These are phyloP conservation scores for Ciona savignyi DNA, from an alignment of 23 tunicate species.

Conservation along the genomic window DNA sequence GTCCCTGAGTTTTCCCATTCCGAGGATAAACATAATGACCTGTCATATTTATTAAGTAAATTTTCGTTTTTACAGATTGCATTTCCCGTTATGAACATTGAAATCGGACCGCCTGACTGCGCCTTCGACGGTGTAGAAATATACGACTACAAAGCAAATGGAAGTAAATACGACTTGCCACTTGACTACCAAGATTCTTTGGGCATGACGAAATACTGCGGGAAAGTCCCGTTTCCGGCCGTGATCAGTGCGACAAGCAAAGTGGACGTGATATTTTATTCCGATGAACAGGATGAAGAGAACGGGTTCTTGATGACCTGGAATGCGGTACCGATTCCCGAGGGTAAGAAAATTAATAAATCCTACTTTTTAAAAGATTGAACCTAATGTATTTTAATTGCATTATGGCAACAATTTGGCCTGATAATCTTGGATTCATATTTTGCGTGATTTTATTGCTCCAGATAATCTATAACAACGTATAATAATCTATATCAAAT, in stretches of 20 bases:
- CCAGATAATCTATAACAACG: no score
- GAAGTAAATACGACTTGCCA: neutral
- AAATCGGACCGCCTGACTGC: conserved; percentile 39
- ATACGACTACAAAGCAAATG: conserved; percentile 13
- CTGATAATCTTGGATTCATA: no score
- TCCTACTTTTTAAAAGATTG: no score
- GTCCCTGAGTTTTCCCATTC: no score
- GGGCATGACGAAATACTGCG: conserved; percentile 51
- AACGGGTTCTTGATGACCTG: conserved; percentile 32
- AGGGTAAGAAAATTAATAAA: no score
- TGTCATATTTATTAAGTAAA: no score
- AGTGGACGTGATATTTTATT: conserved; percentile 43
- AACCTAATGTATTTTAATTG: no score
- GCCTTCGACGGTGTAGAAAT: conserved; percentile 58
- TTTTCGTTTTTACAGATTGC: no score
- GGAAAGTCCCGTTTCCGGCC: conserved; percentile 10
- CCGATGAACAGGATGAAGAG: conserved; percentile 34
- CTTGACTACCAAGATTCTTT: conserved; percentile 12
- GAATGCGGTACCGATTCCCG: conserved; percentile 15
- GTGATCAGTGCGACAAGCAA: conserved; percentile 34
- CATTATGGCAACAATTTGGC: no score
- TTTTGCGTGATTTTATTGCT: no score
- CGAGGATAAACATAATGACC: no score
- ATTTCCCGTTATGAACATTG: conserved; percentile 25
- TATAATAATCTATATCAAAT: no score